Percentiles rank a stretch among this genome's conserved stretches.
Evolutionary conservation across 2,113 vertebrate genomes (phyloP).

Genomic region (Malurus cyaneus): DNA sequence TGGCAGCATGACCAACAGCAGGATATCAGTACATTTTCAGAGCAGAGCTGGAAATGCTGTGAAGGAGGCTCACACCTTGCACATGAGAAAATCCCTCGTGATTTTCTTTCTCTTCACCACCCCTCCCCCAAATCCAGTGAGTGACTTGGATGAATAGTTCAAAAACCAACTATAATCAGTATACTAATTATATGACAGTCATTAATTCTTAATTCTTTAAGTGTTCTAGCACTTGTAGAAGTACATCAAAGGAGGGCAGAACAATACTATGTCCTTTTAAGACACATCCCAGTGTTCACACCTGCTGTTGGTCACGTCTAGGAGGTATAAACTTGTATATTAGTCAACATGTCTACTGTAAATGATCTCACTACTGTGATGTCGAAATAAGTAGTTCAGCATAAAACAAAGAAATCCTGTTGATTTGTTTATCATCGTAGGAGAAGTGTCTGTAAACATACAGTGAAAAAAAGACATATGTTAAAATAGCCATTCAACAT

Average conservation of each 20-base stretch:
- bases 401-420: neutral
- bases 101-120: neutral
- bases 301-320: constrained; percentile 16
- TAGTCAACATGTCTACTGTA: neutral
- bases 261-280: neutral
- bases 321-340: neutral
- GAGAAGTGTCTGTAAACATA: neutral
- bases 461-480: neutral
- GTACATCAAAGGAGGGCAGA: neutral
- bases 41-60: neutral
- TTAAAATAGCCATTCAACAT: neutral
- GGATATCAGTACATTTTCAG: neutral
- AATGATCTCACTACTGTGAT: neutral
- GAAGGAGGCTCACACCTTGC: neutral
- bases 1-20: neutral
- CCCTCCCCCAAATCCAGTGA: rapidly evolving
- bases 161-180: neutral
- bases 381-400: neutral
- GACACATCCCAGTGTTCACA: neutral
- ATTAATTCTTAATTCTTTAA: neutral
- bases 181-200: neutral
- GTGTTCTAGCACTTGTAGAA: neutral
- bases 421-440: neutral
- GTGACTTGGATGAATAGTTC: neutral
- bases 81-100: neutral